Conservation (phyloP, 1,140 invertebrate species). For the Chironomus striatipennis region DNA sequence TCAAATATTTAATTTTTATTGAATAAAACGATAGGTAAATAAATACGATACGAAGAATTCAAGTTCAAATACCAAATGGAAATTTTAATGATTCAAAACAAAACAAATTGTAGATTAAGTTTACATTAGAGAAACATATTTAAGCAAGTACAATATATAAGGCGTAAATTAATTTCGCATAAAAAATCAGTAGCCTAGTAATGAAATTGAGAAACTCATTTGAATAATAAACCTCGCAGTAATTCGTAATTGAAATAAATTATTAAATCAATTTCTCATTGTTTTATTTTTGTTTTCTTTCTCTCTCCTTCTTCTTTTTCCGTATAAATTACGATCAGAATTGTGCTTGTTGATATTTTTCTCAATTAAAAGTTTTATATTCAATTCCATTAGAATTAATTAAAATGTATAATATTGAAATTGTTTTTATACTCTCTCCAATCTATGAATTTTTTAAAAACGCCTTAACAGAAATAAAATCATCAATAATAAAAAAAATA, state of each 20-base stretch:
- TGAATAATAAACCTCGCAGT: neutral
- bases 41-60: too few relatives aligned
- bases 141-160: neutral
- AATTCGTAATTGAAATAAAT: slow-evolving; percentile 18
- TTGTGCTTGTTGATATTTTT: neutral
- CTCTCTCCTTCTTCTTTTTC: neutral
- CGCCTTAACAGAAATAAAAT: neutral
- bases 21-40: too few relatives aligned
- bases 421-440: neutral
- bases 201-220: slow-evolving; percentile 2
- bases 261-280: slow-evolving; percentile 15
- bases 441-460: neutral
- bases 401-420: slow-evolving; percentile 11
- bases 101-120: too few relatives aligned
- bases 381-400: slow-evolving; percentile 21
- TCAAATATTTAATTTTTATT: too few relatives aligned
- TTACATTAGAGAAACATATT: too few relatives aligned
- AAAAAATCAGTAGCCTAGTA: neutral
- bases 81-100: too few relatives aligned
- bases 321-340: neutral
- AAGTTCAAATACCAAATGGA: too few relatives aligned
- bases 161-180: neutral
- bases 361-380: slow-evolving; percentile 18
- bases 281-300: neutral
- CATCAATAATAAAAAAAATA: too few relatives aligned